Evolutionary conservation across 2,888 invertebrate genomes (phyloP).

Genomic region (Helleia helle): DNA sequence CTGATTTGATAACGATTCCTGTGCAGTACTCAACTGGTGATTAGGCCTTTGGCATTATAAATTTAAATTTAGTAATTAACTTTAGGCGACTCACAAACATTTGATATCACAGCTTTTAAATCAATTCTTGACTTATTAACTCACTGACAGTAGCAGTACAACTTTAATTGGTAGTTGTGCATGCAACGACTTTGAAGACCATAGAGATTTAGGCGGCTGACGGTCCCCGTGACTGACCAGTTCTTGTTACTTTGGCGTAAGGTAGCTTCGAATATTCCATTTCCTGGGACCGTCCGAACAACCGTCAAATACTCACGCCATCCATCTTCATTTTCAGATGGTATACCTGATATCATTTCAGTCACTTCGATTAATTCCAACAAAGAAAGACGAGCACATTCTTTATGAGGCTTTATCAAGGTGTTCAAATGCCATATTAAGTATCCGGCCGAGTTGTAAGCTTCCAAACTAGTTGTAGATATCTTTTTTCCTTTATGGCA

Average conservation of each 20-base stretch:
- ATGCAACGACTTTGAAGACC: conserved; percentile 87
- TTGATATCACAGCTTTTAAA: conserved; percentile 22
- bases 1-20: not conserved
- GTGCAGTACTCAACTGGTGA: conserved; percentile 10
- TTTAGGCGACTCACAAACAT: conserved; percentile 7
- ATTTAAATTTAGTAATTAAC: not conserved
- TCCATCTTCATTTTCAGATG: conserved; percentile 43
- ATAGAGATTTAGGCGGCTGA: conserved; percentile 85
- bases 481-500: conserved; percentile 81
- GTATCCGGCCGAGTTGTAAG: conserved; percentile 73
- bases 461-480: conserved; percentile 61
- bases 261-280: conserved; percentile 86
- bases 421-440: conserved; percentile 79
- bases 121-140: conserved; percentile 9
- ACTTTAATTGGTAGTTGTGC: conserved; percentile 81
- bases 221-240: conserved; percentile 78
- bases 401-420: conserved; percentile 72
- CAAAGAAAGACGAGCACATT: conserved; percentile 79
- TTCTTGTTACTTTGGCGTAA: conserved; percentile 50
- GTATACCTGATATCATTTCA: conserved; percentile 66
- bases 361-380: conserved; percentile 78
- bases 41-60: conserved; percentile 4
- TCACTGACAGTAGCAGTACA: conserved; percentile 82
- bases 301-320: conserved; percentile 78
- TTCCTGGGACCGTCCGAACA: conserved; percentile 77